These are phyloP conservation scores for Sebastiscus albofasciatus DNA, from an alignment of 2,797 vertebrate species.

Conservation along the genomic window DNA sequence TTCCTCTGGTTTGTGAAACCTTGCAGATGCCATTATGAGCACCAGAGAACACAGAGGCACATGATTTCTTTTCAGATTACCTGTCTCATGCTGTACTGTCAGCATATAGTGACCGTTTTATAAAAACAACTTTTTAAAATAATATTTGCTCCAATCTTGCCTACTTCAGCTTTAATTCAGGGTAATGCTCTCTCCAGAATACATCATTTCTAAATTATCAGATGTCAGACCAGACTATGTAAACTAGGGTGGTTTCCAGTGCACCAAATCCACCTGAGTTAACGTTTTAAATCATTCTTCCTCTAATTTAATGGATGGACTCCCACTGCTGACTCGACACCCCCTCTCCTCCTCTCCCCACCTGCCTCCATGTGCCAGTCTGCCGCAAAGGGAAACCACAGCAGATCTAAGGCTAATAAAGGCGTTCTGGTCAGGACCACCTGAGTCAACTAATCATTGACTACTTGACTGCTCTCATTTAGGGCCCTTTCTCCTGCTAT, in stretches of 20 bases:
- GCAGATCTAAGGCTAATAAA: constrained; percentile 64
- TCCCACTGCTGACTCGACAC: constrained; percentile 59
- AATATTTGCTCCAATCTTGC: too few species aligned
- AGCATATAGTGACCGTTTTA: too few species aligned
- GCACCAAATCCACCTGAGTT: constrained; percentile 28
- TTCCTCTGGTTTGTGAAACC: accelerated
- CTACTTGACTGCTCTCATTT: constrained; percentile 54
- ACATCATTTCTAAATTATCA: neutral
- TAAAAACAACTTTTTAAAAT: too few species aligned
- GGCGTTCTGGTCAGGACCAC: constrained; percentile 63
- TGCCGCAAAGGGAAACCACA: constrained; percentile 44
- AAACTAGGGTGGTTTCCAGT: constrained; percentile 17
- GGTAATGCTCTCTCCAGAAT: neutral
- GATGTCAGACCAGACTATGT: neutral
- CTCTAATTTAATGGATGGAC: constrained; percentile 4
- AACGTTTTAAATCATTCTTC: constrained; percentile 7
- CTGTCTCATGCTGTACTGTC: too few species aligned
- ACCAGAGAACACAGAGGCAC: too few species aligned
- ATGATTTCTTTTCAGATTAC: too few species aligned
- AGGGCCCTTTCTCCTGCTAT: constrained; percentile 63
- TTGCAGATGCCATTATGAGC: too few species aligned
- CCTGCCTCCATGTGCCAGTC: constrained; percentile 36
- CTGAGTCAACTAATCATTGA: constrained; percentile 77
- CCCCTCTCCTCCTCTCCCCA: constrained; percentile 4
- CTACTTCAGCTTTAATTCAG: too few species aligned